Evolutionary conservation across 2,113 vertebrate species (phyloP), one percentile per base, ranked within the genome.

Genomic region (Solea solea): DNA sequence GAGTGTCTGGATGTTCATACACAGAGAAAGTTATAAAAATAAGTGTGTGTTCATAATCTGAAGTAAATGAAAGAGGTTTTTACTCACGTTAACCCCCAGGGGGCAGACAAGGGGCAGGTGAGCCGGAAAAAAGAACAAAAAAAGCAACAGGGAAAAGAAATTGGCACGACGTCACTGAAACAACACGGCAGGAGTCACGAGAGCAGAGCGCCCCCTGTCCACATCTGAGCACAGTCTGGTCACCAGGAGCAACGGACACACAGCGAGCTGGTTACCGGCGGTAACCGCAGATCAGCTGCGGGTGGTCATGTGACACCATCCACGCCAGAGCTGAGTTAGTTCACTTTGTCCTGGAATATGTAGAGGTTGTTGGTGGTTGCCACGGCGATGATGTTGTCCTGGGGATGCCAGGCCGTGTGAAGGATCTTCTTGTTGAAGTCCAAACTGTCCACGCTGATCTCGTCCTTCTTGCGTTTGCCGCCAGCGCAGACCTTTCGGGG

Each of bases 361-460:
- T 99, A 99, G 95, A 99, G 96, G 95, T 99, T 99, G 95, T 99
- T 99, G 94, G 97, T 99, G 81, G 97, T 98, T 5, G 97, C 97
- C 92, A 99, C 97, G 0, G 97, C 97, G 42, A 99, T 99, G 93
- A 99, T 97, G 91, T 99, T 98, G 68, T 98, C 96, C 93, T 98
- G 96, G 60, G 97, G 97, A 42, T 99, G 97, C 97, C 97, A 99
- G 90, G 97, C 97, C 0, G 97, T 98, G 90, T 99, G 97, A 48
- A 99, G 96, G 86, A 99, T 99, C 94, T 99, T 99, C 96, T 99
- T 99, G 94, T 98, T 99, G 96, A 99, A 98, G 94, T 99, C 97
- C 88, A 99, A 92, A 94, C 97, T 99, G 94, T 99, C 97, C 40
- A 99, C 97, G 16, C 96, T 99, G 90, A 99, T 98, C 90, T 99